Evolutionary conservation across 2,797 vertebrate genomes (phyloP).

Genomic region (Chiloscyllium punctatum): DNA sequence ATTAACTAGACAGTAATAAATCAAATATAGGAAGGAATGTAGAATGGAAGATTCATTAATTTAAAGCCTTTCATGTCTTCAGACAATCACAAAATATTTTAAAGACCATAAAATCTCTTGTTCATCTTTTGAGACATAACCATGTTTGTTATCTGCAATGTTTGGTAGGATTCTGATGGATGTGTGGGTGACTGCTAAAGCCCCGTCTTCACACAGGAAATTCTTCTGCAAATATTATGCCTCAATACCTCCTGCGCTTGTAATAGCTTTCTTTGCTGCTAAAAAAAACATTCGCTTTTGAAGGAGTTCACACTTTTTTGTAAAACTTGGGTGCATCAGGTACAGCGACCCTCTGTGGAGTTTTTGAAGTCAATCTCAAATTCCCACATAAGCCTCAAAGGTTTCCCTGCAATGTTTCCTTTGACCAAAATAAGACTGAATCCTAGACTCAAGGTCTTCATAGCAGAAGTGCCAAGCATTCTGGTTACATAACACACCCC

Average conservation of each 20-base stretch:
- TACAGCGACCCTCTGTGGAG: neutral
- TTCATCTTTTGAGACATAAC: neutral
- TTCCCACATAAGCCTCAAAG: neutral
- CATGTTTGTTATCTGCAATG: neutral
- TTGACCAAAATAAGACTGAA: neutral
- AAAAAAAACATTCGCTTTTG: neutral
- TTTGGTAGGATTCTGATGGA: neutral
- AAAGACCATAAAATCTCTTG: neutral
- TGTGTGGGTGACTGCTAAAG: neutral
- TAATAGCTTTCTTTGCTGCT: neutral
- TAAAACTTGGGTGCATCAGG: neutral
- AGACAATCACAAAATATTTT: neutral
- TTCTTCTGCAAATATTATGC: neutral
- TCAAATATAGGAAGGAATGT: neutral
- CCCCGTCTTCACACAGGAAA: neutral
- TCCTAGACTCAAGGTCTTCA: neutral
- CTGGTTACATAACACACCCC: too few species aligned
- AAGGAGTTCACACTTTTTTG: neutral
- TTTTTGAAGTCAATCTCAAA: neutral
- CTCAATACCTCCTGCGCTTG: neutral
- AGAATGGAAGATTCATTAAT: neutral
- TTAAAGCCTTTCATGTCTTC: neutral
- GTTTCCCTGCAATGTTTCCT: neutral
- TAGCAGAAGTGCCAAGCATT: neutral
- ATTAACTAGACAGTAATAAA: neutral